These are phyloP conservation scores for Pan troglodytes DNA, from an alignment of 2,113 vertebrate species.

Conservation along the genomic window NHGRI_mPanTro3-v2.1_pri NC_072403.2:138484501-138485000, in stretches of 20 bases:
- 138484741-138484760: constrained; percentile 92
- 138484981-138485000: constrained; percentile 89
- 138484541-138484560: constrained; percentile 79
- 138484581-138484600: constrained; percentile 87
- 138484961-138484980: constrained; percentile 89
- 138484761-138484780: constrained; percentile 91
- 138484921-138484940: constrained; percentile 90
- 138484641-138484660: constrained; percentile 83
- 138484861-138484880: constrained; percentile 87
- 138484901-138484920: constrained; percentile 91
- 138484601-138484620: constrained; percentile 86
- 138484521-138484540: constrained; percentile 48
- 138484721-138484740: constrained; percentile 91
- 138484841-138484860: constrained; percentile 90
- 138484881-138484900: constrained; percentile 89
- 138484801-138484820: constrained; percentile 84
- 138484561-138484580: constrained; percentile 85
- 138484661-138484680: constrained; percentile 87
- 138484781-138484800: constrained; percentile 91
- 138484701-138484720: constrained; percentile 89
- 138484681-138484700: constrained; percentile 88
- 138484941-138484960: constrained; percentile 89
- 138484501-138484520: constrained; percentile 75
- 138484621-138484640: constrained; percentile 83
- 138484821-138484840: constrained; percentile 92